A percentile compares a stretch with the other conserved stretches of the same genome.
Evolutionary conservation across 2,113 vertebrate species (phyloP).

Genomic region (Heteronetta atricapilla): DNA sequence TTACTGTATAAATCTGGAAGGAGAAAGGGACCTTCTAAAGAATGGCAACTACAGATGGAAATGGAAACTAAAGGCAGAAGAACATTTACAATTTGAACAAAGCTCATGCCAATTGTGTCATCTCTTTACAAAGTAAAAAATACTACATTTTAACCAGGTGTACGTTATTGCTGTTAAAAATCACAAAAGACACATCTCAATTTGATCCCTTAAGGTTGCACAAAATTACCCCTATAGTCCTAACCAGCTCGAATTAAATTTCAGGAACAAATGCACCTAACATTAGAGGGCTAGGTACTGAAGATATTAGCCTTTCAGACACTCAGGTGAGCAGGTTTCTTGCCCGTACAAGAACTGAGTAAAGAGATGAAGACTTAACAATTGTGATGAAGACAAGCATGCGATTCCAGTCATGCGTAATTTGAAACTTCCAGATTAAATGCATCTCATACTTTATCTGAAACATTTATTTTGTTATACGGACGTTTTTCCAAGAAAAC

Average conservation of each 20-base stretch:
- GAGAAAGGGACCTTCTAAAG: background rate
- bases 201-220: background rate
- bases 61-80: background rate
- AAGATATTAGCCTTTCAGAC: background rate
- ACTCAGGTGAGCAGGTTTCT: background rate
- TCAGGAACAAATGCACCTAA: background rate
- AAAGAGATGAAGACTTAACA: background rate
- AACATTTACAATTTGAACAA: background rate
- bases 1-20: background rate
- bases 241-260: background rate
- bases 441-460: background rate
- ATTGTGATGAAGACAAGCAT: accelerated
- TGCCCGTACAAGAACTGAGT: background rate
- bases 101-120: background rate
- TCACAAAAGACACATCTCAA: background rate
- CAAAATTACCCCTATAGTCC: background rate
- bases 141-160: background rate
- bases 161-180: background rate
- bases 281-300: background rate
- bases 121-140: background rate
- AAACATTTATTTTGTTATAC: background rate
- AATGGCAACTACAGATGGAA: background rate
- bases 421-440: background rate
- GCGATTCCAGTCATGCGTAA: background rate
- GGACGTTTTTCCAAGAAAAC: slow-evolving; percentile 43